Percentiles rank a stretch among this genome's conserved stretches.
These are phyloP conservation scores for Scomber colias DNA, from an alignment of 2,113 vertebrate genomes.

Conservation along the genomic window DNA sequence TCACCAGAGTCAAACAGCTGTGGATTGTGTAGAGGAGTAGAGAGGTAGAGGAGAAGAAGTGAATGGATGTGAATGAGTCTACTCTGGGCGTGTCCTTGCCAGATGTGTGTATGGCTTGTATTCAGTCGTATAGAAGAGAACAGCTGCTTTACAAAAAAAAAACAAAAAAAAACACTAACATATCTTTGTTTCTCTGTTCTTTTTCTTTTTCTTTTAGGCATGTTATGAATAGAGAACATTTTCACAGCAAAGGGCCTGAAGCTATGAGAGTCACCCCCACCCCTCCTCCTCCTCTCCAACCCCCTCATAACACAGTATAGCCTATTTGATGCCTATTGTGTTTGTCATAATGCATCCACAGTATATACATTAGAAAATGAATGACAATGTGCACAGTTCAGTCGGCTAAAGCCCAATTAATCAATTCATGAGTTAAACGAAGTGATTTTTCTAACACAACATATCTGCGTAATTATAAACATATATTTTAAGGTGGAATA, in stretches of 20 bases:
- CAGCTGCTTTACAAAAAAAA: conserved; percentile 32
- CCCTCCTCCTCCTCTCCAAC: neutral
- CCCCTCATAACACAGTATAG: neutral
- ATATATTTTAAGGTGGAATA: neutral
- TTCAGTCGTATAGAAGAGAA: conserved; percentile 13
- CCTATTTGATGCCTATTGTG: neutral
- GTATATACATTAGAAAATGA: neutral
- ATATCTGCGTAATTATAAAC: neutral
- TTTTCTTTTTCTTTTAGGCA: no score
- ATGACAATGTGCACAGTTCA: no score
- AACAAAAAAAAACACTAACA: conserved; percentile 27
- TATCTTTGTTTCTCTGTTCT: neutral
- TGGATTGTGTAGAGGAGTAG: no score
- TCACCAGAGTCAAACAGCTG: no score
- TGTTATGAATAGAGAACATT: neutral
- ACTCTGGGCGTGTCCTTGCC: conserved; percentile 74
- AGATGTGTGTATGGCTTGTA: conserved; percentile 57
- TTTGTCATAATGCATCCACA: conserved; percentile 16
- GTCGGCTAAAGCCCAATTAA: neutral
- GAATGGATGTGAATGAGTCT: conserved; percentile 50
- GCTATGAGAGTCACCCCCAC: neutral
- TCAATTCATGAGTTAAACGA: no score
- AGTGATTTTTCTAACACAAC: no score
- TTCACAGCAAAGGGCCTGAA: neutral
- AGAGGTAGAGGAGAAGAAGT: neutral